A percentile compares a stretch with the other conserved stretches of the same genome.
Conservation (phyloP, 2,113 vertebrate species). For the Neopipo cinnamomea region DNA sequence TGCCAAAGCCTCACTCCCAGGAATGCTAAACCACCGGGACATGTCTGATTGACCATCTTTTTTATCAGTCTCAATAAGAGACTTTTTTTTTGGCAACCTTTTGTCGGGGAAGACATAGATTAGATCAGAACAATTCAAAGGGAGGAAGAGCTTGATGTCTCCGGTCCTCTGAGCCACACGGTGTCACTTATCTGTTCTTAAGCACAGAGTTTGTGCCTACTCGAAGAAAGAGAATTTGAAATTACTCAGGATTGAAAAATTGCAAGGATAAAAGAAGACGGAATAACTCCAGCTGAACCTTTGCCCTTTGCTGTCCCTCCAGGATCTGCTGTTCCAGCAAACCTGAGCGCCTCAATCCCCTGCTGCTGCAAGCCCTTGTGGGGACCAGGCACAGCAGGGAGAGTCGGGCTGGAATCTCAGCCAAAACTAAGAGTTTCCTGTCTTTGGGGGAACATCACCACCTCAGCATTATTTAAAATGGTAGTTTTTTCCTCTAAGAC, state of each 20-base stretch:
- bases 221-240: neutral
- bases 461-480: slow-evolving; percentile 8
- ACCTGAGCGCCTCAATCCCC: neutral
- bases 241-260: neutral
- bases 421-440: slow-evolving; percentile 26
- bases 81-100: neutral
- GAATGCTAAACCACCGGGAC: neutral
- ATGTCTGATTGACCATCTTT: neutral
- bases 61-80: neutral
- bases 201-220: rapidly evolving
- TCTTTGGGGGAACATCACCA: slow-evolving; percentile 1
- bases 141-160: neutral
- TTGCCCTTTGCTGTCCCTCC: neutral
- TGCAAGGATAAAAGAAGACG: neutral
- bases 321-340: neutral
- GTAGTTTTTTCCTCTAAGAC: slow-evolving; percentile 43
- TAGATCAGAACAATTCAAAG: neutral
- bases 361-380: neutral
- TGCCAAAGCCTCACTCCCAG: neutral
- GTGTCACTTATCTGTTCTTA: neutral
- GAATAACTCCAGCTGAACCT: slow-evolving; percentile 19
- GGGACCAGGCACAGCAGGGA: neutral
- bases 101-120: neutral
- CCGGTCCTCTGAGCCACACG: neutral
- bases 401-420: neutral